These are phyloP conservation scores for Lutraria lutraria DNA, from an alignment of 2,888 invertebrate genomes.

Conservation along the genomic window DNA sequence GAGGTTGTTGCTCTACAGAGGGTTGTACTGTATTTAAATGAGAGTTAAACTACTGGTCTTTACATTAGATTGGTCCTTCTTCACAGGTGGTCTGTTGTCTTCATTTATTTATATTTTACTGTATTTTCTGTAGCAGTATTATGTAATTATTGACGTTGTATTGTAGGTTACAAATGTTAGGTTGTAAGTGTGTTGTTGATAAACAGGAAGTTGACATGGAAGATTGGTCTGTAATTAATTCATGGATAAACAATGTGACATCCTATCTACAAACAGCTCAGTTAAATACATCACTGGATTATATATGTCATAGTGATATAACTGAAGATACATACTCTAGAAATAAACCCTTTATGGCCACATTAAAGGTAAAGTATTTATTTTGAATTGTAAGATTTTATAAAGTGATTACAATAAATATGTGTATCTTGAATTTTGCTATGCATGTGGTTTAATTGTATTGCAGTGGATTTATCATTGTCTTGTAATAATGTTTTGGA, in stretches of 20 bases:
- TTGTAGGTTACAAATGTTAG: slow-evolving; percentile 67
- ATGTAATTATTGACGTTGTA: not conserved
- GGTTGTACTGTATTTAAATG: too few species aligned
- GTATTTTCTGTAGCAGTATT: too few species aligned
- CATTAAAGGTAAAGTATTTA: slow-evolving; percentile 66
- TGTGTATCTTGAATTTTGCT: too few species aligned
- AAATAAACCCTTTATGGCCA: slow-evolving; percentile 75
- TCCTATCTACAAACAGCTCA: slow-evolving; percentile 48
- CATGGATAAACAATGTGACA: slow-evolving; percentile 71
- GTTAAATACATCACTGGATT: slow-evolving; percentile 68
- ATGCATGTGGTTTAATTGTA: too few species aligned
- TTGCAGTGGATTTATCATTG: too few species aligned
- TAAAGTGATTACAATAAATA: not conserved
- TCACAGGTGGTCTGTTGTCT: too few species aligned
- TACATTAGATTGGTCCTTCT: too few species aligned
- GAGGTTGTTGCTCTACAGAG: too few species aligned
- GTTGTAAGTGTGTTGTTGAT: slow-evolving; percentile 57
- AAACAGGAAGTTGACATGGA: slow-evolving; percentile 77
- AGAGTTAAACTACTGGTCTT: too few species aligned
- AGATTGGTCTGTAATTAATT: slow-evolving; percentile 75
- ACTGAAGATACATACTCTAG: slow-evolving; percentile 68
- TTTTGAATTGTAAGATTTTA: not conserved
- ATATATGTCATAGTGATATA: slow-evolving; percentile 66
- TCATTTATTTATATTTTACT: too few species aligned
- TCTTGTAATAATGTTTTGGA: too few species aligned